Evolutionary conservation across 2,797 vertebrate species (phyloP).

Genomic region (Sorex maritimensis): DNA sequence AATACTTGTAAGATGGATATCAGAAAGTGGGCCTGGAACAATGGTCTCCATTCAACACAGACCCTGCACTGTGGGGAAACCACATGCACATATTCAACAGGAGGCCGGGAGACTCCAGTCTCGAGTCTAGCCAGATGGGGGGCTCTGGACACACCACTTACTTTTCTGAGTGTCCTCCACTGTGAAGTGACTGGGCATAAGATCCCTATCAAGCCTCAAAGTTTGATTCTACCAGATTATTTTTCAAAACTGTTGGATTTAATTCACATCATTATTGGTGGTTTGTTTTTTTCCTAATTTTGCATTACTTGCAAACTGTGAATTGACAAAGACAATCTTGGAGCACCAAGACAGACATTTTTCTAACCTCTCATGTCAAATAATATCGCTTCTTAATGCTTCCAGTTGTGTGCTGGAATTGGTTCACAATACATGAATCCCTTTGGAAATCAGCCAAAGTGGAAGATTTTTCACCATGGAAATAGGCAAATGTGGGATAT

Average conservation of each 20-base stretch:
- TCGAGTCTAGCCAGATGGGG: not conserved
- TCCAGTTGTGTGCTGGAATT: not conserved
- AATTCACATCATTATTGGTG: not conserved
- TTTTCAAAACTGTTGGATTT: slow-evolving; percentile 36
- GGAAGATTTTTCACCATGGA: not conserved
- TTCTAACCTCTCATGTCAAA: not conserved
- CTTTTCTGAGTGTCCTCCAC: not conserved
- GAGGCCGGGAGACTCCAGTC: not conserved
- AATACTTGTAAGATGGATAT: slow-evolving; percentile 46
- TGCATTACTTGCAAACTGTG: not conserved
- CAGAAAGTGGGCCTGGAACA: slow-evolving; percentile 1
- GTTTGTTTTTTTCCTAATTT: not conserved
- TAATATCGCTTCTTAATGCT: not conserved
- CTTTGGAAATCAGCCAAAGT: not conserved
- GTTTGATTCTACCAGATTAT: not conserved
- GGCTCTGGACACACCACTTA: not conserved
- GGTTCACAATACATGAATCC: not conserved
- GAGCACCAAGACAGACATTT: not conserved
- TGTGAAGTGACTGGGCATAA: not conserved
- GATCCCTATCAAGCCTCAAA: not conserved
- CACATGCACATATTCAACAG: not conserved
- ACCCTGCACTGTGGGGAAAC: not conserved
- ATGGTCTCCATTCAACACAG: not conserved
- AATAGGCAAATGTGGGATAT: not conserved
- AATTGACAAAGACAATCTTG: not conserved